Percentiles rank a stretch among this genome's conserved stretches.
These are phyloP conservation scores for Acronicta alni DNA, from an alignment of 2,888 invertebrate species.

Conservation along the genomic window DNA sequence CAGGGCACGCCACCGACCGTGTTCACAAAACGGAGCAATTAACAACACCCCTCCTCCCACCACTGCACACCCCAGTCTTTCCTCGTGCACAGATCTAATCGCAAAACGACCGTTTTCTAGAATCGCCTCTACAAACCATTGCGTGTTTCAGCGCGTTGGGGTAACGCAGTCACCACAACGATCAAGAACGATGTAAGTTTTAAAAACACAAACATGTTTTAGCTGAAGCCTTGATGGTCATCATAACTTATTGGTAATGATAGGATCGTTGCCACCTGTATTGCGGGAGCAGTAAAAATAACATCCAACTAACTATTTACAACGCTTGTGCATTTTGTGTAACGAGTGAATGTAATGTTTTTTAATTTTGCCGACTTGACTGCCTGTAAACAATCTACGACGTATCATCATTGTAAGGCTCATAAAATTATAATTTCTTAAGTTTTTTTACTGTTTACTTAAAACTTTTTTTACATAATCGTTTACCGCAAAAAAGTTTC, in stretches of 20 bases:
- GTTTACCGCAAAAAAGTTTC: conserved; percentile 40
- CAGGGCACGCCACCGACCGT: conserved; percentile 86
- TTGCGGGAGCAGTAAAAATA: conserved; percentile 12
- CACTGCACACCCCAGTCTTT: conserved; percentile 66
- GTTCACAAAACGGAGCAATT: conserved; percentile 90
- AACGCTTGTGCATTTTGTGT: conserved; percentile 11
- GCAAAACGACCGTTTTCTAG: conserved; percentile 89
- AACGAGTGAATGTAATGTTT: conserved; percentile 8
- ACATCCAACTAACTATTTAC: conserved; percentile 23
- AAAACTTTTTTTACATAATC: conserved; percentile 41
- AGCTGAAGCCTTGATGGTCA: conserved; percentile 48
- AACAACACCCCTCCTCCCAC: conserved; percentile 77
- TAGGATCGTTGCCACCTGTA: conserved; percentile 28
- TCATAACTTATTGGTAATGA: conserved; percentile 43
- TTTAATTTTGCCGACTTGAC: conserved; percentile 28
- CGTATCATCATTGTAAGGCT: conserved; percentile 18
- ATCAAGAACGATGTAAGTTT: conserved; percentile 56
- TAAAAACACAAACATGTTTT: conserved; percentile 54
- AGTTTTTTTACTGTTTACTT: conserved; percentile 37
- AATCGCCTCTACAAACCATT: conserved; percentile 87
- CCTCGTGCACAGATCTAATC: conserved; percentile 84
- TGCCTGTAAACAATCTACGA: conserved; percentile 29
- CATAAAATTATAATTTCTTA: conserved; percentile 38
- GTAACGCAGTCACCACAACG: conserved; percentile 55
- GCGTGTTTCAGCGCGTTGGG: conserved; percentile 76